Conservation (phyloP, 2,113 vertebrate genomes). For the Leptobrachium leishanense region DNA sequence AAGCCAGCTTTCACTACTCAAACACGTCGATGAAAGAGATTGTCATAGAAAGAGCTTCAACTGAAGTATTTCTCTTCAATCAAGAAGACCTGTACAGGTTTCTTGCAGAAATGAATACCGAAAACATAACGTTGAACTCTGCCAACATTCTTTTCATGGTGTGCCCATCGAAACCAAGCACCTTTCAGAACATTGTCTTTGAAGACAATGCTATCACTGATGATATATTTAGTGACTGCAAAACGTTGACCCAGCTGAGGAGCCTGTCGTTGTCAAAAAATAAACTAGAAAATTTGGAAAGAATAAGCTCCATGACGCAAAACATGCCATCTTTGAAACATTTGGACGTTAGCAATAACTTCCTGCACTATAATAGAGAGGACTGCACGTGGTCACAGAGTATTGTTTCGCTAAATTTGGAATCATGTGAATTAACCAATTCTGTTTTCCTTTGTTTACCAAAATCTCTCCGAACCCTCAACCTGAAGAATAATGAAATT, state of each 20-base stretch:
- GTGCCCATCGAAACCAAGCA: constrained; percentile 73
- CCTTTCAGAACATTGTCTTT: constrained; percentile 72
- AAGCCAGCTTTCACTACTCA: neutral
- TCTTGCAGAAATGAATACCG: constrained; percentile 76
- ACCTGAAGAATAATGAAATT: constrained; percentile 77
- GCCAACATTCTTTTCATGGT: constrained; percentile 78
- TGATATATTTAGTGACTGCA: constrained; percentile 73
- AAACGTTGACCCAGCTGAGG: constrained; percentile 61
- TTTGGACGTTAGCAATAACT: constrained; percentile 79
- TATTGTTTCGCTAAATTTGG: constrained; percentile 73
- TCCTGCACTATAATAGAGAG: constrained; percentile 57
- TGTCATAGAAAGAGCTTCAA: constrained; percentile 47
- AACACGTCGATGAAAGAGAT: constrained; percentile 64
- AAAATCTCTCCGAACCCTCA: constrained; percentile 56
- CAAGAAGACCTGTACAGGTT: constrained; percentile 70
- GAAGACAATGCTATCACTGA: constrained; percentile 78
- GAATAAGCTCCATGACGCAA: constrained; percentile 68
- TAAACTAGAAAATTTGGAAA: constrained; percentile 70
- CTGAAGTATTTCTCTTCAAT: constrained; percentile 64
- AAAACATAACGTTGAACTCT: constrained; percentile 65
- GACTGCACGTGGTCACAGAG: constrained; percentile 71
- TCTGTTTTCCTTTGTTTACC: constrained; percentile 81
- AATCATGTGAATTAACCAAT: constrained; percentile 71
- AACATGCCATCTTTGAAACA: constrained; percentile 72
- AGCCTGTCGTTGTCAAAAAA: constrained; percentile 71